phyloP scores from a whole-genome alignment of 2,113 vertebrate species.

The Rynchops niger region DNA sequence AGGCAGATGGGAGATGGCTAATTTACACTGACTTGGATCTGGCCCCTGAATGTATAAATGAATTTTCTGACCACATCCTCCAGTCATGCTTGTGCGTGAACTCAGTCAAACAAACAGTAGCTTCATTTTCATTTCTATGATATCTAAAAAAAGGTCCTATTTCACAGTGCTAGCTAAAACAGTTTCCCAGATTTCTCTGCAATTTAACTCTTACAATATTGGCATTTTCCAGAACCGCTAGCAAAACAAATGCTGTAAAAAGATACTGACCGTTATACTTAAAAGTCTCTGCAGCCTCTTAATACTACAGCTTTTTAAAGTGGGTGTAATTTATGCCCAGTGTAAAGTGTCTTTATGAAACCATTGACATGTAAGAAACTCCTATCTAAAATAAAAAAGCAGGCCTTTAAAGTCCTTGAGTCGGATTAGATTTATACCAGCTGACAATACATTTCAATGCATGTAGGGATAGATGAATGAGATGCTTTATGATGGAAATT shows the following conservation, averaged over 20 bases:
- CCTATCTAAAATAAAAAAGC: not conserved
- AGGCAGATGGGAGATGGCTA: not conserved
- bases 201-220: not conserved
- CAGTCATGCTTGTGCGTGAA: not conserved
- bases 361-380: not conserved
- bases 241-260: not conserved
- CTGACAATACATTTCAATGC: not conserved
- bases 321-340: not conserved
- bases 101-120: not conserved
- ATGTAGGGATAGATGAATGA: not conserved
- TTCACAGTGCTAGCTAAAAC: not conserved
- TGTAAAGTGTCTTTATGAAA: not conserved
- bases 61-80: not conserved
- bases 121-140: constrained; percentile 9
- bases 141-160: not conserved
- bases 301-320: not conserved
- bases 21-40: not conserved
- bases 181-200: not conserved
- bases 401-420: not conserved
- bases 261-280: not conserved
- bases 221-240: not conserved
- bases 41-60: not conserved
- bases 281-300: not conserved
- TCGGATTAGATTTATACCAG: not conserved
- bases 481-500: not conserved